These are phyloP conservation scores for Diarsia rubi DNA, from an alignment of 2,888 invertebrate genomes.

Conservation along the genomic window DNA sequence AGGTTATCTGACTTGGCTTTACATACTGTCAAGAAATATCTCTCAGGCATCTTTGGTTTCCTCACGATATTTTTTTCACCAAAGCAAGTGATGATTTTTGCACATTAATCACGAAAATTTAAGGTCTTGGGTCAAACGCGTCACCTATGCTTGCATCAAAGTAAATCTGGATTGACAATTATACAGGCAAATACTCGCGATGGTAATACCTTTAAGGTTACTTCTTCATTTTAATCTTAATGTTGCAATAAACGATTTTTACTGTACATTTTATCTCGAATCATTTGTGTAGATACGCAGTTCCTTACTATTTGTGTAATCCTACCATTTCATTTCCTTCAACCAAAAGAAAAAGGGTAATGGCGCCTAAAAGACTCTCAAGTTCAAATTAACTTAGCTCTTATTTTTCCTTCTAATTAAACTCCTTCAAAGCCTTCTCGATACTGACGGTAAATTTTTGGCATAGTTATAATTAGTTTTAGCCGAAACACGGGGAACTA, in stretches of 20 bases:
- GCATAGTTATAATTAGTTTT: constrained; percentile 61
- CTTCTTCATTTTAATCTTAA: neutral
- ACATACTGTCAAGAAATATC: no score
- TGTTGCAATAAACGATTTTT: neutral
- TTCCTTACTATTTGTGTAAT: neutral
- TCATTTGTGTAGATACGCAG: neutral
- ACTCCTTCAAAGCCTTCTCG: constrained; percentile 37
- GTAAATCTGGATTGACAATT: no score
- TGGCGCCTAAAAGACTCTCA: neutral
- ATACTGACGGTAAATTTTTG: constrained; percentile 56
- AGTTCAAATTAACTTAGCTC: constrained; percentile 53
- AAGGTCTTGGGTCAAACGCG: no score
- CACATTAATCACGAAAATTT: no score
- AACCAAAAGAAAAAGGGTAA: constrained; percentile 12
- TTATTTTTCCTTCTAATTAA: constrained; percentile 46
- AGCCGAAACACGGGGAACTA: constrained; percentile 27
- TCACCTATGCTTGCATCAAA: no score
- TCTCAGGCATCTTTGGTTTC: no score
- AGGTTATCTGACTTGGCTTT: no score
- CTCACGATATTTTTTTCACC: no score
- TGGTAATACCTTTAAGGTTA: no score
- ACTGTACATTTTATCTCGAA: neutral
- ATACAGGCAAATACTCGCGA: no score
- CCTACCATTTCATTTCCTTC: neutral
- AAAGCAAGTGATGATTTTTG: no score